These are phyloP conservation scores for Mobula birostris DNA, from an alignment of 2,113 vertebrate genomes.

Conservation along the genomic window DNA sequence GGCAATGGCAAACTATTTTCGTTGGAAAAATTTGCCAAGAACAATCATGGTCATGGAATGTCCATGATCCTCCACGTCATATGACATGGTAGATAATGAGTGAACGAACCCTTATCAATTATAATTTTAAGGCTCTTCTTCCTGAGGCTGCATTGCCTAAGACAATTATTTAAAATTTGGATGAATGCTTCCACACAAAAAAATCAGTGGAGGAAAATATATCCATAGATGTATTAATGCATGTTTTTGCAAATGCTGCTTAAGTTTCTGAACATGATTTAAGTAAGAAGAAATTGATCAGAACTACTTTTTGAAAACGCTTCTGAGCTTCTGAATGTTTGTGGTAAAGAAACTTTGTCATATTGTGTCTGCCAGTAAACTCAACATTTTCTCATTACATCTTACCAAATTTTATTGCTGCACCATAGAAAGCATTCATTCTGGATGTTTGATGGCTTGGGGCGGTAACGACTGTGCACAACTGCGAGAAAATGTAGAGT, in stretches of 20 bases:
- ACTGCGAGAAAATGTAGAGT: too few relatives aligned
- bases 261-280: background rate
- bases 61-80: too few relatives aligned
- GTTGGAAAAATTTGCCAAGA: too few relatives aligned
- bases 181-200: background rate
- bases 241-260: background rate
- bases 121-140: background rate
- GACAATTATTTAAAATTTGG: background rate
- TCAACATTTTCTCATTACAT: too few relatives aligned
- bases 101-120: background rate
- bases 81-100: too few relatives aligned
- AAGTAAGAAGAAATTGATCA: background rate
- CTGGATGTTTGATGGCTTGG: too few relatives aligned
- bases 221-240: background rate
- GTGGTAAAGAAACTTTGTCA: background rate
- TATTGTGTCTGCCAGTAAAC: too few relatives aligned
- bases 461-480: too few relatives aligned
- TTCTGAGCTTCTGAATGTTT: background rate
- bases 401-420: too few relatives aligned
- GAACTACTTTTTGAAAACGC: background rate
- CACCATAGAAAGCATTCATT: too few relatives aligned
- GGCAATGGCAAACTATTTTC: too few relatives aligned
- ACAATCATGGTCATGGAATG: too few relatives aligned
- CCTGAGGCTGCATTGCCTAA: background rate
- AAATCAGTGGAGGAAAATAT: background rate